phyloP scores from a whole-genome alignment of 1,140 invertebrate species.

The Bombus impatiens region DNA sequence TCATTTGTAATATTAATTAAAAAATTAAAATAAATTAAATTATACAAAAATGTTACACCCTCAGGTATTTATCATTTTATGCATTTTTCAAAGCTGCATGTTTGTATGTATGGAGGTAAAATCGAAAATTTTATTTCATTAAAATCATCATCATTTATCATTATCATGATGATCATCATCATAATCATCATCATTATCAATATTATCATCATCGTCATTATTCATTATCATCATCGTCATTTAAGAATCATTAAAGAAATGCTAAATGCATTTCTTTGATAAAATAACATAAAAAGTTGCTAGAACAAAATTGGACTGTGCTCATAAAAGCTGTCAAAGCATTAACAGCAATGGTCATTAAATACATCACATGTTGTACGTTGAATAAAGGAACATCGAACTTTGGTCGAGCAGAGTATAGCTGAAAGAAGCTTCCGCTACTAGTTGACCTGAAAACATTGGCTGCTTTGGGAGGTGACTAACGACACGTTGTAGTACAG shows the following conservation, averaged over 20 bases:
- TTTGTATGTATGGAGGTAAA: neutral
- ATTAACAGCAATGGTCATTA: conserved; percentile 55
- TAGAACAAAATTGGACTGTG: neutral
- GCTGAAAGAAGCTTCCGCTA: conserved; percentile 60
- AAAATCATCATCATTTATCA: conserved; percentile 11
- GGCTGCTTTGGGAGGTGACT: conserved; percentile 28
- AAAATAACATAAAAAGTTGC: neutral
- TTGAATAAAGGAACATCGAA: conserved; percentile 36
- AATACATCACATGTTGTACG: conserved; percentile 29
- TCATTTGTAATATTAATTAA: neutral
- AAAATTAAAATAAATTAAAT: neutral
- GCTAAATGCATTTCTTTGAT: conserved; percentile 2
- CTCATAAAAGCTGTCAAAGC: conserved; percentile 52
- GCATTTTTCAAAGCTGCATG: neutral
- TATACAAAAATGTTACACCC: neutral
- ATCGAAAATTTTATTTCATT: conserved; percentile 46
- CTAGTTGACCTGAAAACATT: conserved; percentile 69
- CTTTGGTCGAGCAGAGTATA: conserved; percentile 47
- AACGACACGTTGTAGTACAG: conserved; percentile 50
- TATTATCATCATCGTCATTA: conserved; percentile 29
- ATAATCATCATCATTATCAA: conserved; percentile 23
- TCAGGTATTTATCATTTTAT: neutral
- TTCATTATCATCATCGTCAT: conserved; percentile 37
- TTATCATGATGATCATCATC: conserved; percentile 16
- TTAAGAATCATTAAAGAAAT: conserved; percentile 15